Conservation (phyloP, 2,888 invertebrate genomes). For the Sphinx pinastri region DNA sequence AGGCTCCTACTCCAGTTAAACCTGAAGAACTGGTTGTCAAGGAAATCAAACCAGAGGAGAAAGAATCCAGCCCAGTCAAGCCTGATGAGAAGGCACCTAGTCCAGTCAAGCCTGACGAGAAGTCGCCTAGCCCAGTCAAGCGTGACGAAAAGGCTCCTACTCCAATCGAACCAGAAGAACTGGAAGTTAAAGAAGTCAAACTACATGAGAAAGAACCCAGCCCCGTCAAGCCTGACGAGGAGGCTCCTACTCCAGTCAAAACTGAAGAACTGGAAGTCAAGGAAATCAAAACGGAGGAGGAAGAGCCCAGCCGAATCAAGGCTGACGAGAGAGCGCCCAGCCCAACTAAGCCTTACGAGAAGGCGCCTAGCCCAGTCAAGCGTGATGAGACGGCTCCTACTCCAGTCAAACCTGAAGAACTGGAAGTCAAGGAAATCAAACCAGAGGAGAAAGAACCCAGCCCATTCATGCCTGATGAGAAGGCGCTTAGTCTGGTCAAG, state of each 20-base stretch:
- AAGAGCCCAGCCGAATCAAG: conserved; percentile 28
- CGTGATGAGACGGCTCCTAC: conserved; percentile 26
- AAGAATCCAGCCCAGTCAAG: conserved; percentile 21
- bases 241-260: neutral
- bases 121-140: conserved; percentile 1
- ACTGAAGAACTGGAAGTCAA: neutral
- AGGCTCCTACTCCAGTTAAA: conserved; percentile 9
- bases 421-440: too few relatives aligned
- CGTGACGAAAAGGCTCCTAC: conserved; percentile 18
- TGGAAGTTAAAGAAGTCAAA: neutral
- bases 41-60: conserved; percentile 28
- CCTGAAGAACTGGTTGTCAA: conserved; percentile 28
- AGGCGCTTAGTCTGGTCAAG: neutral
- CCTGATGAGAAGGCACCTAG: conserved; percentile 30
- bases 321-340: conserved; percentile 28
- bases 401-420: conserved; percentile 14
- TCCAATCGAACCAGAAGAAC: conserved; percentile 27
- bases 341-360: neutral
- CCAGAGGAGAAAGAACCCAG: too few relatives aligned
- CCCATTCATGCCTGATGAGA: too few relatives aligned
- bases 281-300: conserved; percentile 26
- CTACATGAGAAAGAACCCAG: conserved; percentile 30
- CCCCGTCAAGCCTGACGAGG: conserved; percentile 19
- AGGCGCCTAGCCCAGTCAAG: conserved; percentile 22
- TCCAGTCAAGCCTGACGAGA: conserved; percentile 22